Evolutionary conservation across 2,888 invertebrate species (phyloP), one percentile per base, ranked within the genome.

Genomic region (Horisme vitalbata): DNA sequence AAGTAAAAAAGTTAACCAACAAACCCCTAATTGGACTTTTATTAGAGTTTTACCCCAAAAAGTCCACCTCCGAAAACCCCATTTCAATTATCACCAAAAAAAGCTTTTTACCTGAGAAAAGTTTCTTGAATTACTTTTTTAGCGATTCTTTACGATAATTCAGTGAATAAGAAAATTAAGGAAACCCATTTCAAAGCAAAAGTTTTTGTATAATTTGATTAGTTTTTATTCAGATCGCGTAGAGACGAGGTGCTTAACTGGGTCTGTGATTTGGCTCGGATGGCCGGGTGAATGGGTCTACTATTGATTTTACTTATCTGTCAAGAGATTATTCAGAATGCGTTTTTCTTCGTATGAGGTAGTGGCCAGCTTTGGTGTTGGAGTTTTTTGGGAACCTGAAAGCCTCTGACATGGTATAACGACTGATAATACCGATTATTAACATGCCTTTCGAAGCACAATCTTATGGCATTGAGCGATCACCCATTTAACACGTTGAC

Each of bases 91-190:
- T 13, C 21, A 11, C 26, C 5, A 6, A 11, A 26, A 5, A 26
- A 6, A 26, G 5, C 26, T 26, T 26, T 26, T 26, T 5, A 27
- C 35, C 20, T 35, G 11, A 12, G 15, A 13, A 28, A 41, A 31
- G 13, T 18, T 27, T 36, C 32, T 12, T 0, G 32, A 41, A 34
- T 30, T 39, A 24, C 23, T 31, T 11, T 41, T 41, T 36, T 32
- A 31, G 8, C n/a, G 30, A 15, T 30, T 15, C 35, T 47, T 36
- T 27, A 31, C 18, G 33, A 18, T 26, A 21, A 32, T 41, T 37
- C 35, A 6, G 23, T 21, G 33, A 34, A 13, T 39, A 18, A 12
- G 32, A 34, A 38, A 38, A 34, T 45, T 45, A 2, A 10, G 21
- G 7, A 8, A 33, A 4, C 15, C 21, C 15, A 26, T 7, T 38